A percentile compares a stretch with the other conserved stretches of the same genome.
These are phyloP conservation scores for Scaptomyza hsui DNA, from an alignment of 1,140 invertebrate genomes.

Conservation along the genomic window DNA sequence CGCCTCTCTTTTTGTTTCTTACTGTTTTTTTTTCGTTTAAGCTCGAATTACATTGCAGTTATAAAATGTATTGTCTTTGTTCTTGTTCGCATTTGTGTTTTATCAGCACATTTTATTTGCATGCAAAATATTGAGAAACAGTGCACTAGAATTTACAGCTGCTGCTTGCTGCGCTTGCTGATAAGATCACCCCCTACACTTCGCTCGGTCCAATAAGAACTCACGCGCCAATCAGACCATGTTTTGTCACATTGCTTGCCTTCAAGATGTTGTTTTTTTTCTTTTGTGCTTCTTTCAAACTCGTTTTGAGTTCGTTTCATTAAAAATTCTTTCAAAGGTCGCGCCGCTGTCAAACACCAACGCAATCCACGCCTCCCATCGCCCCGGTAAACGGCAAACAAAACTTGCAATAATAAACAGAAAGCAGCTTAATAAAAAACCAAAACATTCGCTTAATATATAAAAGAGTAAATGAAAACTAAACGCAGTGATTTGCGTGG, in stretches of 20 bases:
- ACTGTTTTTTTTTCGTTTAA: background rate
- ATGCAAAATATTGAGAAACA: conserved; percentile 19
- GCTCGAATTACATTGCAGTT: conserved; percentile 51
- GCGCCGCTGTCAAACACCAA: conserved; percentile 27
- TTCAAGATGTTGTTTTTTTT: conserved; percentile 9
- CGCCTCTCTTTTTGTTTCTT: background rate
- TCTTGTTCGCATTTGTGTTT: conserved; percentile 41
- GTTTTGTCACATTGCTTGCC: conserved; percentile 28
- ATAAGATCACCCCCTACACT: conserved; percentile 22
- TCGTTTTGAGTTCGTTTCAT: conserved; percentile 38
- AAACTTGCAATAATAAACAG: conserved; percentile 63
- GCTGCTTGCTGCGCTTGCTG: conserved; percentile 16
- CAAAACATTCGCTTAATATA: conserved; percentile 19
- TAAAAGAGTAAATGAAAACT: conserved; percentile 51
- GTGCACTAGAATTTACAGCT: conserved; percentile 26
- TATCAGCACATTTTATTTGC: conserved; percentile 63
- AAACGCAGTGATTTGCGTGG: conserved; percentile 68
- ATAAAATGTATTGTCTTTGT: conserved; percentile 31
- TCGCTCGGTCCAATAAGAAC: conserved; percentile 23
- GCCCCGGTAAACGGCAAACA: conserved; percentile 14
- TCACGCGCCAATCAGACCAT: conserved; percentile 31
- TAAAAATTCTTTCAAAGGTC: conserved; percentile 71
- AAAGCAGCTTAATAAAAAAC: conserved; percentile 49
- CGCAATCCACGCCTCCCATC: conserved; percentile 16
- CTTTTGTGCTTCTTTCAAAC: conserved; percentile 25